Conservation (phyloP, 1,140 invertebrate species). For the silkworm (Bombyx mori) region DNA sequence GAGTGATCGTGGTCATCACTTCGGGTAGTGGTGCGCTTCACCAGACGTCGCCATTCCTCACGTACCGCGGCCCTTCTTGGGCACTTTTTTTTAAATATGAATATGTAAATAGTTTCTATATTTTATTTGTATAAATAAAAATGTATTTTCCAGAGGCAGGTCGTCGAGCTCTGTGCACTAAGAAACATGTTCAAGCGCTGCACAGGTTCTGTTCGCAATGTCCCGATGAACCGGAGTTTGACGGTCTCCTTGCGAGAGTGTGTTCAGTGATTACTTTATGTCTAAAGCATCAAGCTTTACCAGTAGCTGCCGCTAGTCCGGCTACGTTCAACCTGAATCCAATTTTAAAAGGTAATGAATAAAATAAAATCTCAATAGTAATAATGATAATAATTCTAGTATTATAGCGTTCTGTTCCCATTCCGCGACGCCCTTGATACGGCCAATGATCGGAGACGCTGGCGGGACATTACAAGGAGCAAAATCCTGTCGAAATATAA, state of each 20-base stretch:
- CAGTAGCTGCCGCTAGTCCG: conserved; percentile 73
- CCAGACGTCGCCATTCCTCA: too few species aligned
- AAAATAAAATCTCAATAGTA: too few species aligned
- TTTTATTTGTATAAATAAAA: background rate
- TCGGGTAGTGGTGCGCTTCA: too few species aligned
- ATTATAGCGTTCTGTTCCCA: too few species aligned
- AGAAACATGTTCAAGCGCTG: conserved; percentile 74
- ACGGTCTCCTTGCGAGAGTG: conserved; percentile 74
- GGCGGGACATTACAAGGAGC: too few species aligned
- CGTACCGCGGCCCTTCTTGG: too few species aligned
- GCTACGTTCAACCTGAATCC: conserved; percentile 65
- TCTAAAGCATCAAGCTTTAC: conserved; percentile 75
- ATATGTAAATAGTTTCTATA: background rate
- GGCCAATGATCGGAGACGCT: too few species aligned
- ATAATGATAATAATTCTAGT: too few species aligned
- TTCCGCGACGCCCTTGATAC: too few species aligned
- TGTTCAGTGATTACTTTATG: conserved; percentile 77
- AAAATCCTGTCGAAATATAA: too few species aligned
- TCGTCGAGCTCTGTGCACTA: conserved; percentile 72
- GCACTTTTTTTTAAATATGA: too few species aligned
- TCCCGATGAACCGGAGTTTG: conserved; percentile 77
- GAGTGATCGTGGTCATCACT: too few species aligned
- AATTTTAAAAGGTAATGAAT: conserved; percentile 49
- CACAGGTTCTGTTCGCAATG: conserved; percentile 76
- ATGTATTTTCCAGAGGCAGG: conserved; percentile 69